phyloP scores from a whole-genome alignment of 2,797 vertebrate genomes.

The Otolemur crassicaudatus region DNA sequence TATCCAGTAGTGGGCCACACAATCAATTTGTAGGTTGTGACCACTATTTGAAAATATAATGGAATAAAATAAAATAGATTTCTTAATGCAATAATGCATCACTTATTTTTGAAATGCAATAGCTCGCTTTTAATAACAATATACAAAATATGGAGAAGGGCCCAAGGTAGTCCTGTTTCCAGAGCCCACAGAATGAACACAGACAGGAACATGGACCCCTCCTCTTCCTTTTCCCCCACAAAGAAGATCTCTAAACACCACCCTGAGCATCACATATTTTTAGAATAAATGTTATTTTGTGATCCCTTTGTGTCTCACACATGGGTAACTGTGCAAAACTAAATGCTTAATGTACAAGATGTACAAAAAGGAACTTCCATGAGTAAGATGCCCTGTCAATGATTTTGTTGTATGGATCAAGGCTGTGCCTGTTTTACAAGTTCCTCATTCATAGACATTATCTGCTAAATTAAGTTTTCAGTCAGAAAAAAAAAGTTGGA shows the following conservation, averaged over 20 bases:
- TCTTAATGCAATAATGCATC: not conserved
- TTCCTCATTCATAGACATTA: not conserved
- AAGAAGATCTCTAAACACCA: not conserved
- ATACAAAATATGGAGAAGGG: conserved; percentile 73
- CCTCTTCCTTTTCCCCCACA: not conserved
- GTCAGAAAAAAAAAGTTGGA: conserved; percentile 6
- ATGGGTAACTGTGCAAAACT: not conserved
- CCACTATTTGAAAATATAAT: conserved; percentile 10
- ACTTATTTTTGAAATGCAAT: conserved; percentile 60
- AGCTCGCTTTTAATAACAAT: conserved; percentile 81
- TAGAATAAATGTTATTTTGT: not conserved
- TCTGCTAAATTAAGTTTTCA: conserved; percentile 24
- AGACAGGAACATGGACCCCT: not conserved
- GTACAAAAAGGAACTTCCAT: not conserved
- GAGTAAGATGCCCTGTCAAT: not conserved
- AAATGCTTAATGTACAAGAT: not conserved
- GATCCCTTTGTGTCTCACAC: not conserved
- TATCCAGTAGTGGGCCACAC: not conserved
- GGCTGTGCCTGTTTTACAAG: not conserved
- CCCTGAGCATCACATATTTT: not conserved
- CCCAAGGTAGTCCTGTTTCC: conserved; percentile 34
- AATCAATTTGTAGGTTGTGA: not conserved
- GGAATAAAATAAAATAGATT: not conserved
- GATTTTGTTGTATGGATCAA: not conserved
- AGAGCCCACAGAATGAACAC: not conserved